Base-by-base conservation (phyloP, 2,888 invertebrate species). In the Spisula subtruncata region DNA sequence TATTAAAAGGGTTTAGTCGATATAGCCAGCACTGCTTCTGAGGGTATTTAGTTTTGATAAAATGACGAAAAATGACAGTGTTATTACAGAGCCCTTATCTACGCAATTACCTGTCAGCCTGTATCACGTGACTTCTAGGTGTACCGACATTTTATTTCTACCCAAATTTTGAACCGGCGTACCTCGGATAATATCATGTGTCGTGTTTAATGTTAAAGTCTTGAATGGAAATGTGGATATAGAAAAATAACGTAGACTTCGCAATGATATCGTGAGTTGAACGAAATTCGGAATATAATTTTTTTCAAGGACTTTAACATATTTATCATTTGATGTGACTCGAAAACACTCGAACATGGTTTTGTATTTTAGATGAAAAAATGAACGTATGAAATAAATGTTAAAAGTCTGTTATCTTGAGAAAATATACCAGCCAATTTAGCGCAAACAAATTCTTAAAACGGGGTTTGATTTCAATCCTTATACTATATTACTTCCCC, bases 1-100 rank as follows among this genome's bases (percentile, higher is more conserved):
- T 86, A 86, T 88, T 89, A 89, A 91, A 88, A 86, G 89, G 90
- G 87, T 88, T 92, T 91, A 92, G 29, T 90, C 81, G 71, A 41
- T 85, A 85, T 79, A 90, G 85, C 81, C 81, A 10, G 79, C 83
- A 56, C 60, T 89, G 90, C 88, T 90, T 91, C 89, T 90, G n/a
- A 56, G 48, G 91, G 41, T 91, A 90, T 92, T 92, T 92, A 87
- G 90, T 87, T 83, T 88, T 91, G 92, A 92, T 92, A 92, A 92
- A 91, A 91, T 84, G 90, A 90, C 86, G 86, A 89, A 91, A 92
- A 92, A 92, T 92, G 91, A 91, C 92, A 90, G 91, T 92, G 92
- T 92, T 92, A 92, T 92, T 92, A 85, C 88, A 75, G n/a, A 79
- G 56, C 81, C 87, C 92, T 92, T 92, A 92, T 92, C 92, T 89